Conservation (phyloP, 37 sponge, comb jelly and placozoan species). For the Corticium candelabrum region DNA sequence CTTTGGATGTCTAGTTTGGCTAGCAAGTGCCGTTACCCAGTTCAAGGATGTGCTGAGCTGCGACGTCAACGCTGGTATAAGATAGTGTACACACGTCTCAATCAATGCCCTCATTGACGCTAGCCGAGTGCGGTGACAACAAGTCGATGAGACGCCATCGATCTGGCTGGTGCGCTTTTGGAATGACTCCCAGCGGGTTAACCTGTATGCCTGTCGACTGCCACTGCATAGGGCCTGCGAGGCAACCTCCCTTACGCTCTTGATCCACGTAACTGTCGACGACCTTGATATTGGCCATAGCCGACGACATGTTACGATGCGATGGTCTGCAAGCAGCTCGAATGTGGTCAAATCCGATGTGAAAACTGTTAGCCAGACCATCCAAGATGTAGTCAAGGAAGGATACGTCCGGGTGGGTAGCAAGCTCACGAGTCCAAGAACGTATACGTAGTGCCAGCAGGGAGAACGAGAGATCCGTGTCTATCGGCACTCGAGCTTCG, state of each 20-base stretch:
- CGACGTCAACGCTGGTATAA: slow-evolving; percentile 15
- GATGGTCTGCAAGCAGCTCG: too few relatives aligned
- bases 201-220: background rate
- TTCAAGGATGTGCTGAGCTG: background rate
- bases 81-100: slow-evolving; percentile 1
- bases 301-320: slow-evolving; percentile 9
- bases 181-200: slow-evolving; percentile 9
- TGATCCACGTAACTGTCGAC: slow-evolving; percentile 5
- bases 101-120: too few relatives aligned
- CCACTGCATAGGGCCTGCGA: slow-evolving; percentile 1
- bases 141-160: slow-evolving; percentile 9
- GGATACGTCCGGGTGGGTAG: too few relatives aligned
- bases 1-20: slow-evolving; percentile 22
- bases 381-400: too few relatives aligned
- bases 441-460: too few relatives aligned
- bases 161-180: slow-evolving; percentile 1
- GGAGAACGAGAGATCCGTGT: too few relatives aligned
- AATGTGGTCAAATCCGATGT: too few relatives aligned
- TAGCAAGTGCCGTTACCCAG: slow-evolving; percentile 13
- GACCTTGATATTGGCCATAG: background rate
- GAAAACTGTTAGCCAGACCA: too few relatives aligned
- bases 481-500: too few relatives aligned
- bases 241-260: background rate
- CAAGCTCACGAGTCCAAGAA: too few relatives aligned
- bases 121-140: too few relatives aligned